Evolutionary conservation across 1,140 invertebrate genomes (phyloP).

Genomic region (Vanessa atalanta): DNA sequence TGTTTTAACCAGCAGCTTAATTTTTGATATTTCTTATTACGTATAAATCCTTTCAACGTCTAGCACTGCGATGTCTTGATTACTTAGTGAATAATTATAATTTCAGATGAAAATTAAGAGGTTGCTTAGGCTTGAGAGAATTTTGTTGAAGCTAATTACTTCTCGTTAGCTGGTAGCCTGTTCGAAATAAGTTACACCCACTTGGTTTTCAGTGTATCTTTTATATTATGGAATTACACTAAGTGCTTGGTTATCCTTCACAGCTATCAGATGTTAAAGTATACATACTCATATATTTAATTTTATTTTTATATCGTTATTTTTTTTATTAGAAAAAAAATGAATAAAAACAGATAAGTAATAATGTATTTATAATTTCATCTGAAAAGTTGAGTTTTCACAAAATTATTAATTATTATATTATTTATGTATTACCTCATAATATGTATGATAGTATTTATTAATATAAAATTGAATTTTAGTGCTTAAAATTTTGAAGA

Average conservation of each 20-base stretch:
- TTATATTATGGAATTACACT: neutral
- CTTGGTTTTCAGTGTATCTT: neutral
- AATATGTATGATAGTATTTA: no score
- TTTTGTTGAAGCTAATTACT: neutral
- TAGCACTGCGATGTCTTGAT: neutral
- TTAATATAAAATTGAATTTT: no score
- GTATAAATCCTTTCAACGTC: neutral
- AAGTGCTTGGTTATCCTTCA: neutral
- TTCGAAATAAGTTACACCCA: neutral
- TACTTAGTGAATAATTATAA: neutral
- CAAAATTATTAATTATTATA: no score
- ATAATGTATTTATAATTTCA: no score
- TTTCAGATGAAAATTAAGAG: conserved; percentile 11
- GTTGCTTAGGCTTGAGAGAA: neutral
- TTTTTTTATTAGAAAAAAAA: no score
- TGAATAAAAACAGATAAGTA: no score
- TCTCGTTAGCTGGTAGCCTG: neutral
- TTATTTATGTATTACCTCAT: no score
- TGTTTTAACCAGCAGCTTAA: no score
- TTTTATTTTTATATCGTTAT: no score
- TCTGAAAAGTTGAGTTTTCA: no score
- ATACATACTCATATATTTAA: neutral
- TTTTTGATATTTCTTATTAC: neutral
- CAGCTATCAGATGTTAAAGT: no score
- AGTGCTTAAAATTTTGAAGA: no score